These are phyloP conservation scores for Druceiella hillmani DNA, from an alignment of 2,888 invertebrate genomes.

Conservation along the genomic window DNA sequence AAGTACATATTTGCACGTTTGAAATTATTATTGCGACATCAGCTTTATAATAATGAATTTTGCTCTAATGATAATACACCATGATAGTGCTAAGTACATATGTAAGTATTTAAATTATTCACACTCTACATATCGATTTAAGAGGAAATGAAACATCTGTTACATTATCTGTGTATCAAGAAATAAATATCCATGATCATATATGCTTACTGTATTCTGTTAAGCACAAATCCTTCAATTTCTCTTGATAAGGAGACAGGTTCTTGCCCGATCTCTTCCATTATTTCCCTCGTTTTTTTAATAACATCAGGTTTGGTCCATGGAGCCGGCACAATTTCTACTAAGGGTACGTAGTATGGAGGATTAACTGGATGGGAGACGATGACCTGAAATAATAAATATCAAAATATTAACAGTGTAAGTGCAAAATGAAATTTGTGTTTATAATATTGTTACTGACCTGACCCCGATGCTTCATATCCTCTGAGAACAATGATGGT, in stretches of 20 bases:
- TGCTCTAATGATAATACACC: no score
- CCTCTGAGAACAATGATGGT: constrained; percentile 81
- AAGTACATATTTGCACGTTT: no score
- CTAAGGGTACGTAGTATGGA: constrained; percentile 91
- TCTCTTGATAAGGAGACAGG: constrained; percentile 84
- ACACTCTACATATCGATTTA: no score
- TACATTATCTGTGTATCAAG: no score
- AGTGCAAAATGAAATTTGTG: constrained; percentile 4
- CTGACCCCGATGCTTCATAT: constrained; percentile 64
- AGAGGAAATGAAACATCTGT: no score
- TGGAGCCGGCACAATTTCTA: constrained; percentile 91
- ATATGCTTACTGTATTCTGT: constrained; percentile 77
- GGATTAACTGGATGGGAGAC: constrained; percentile 96
- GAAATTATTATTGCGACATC: no score
- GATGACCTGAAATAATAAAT: constrained; percentile 53
- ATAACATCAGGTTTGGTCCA: constrained; percentile 83
- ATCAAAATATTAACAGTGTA: constrained; percentile 10
- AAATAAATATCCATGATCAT: background rate
- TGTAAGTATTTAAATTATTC: no score
- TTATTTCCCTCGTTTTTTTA: constrained; percentile 63
- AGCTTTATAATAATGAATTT: no score
- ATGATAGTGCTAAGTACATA: no score
- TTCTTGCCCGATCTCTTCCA: constrained; percentile 87
- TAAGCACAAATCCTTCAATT: constrained; percentile 88
- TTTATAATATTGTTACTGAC: constrained; percentile 28